These are phyloP conservation scores for Lagopus leucura DNA, from an alignment of 2,113 vertebrate species.

Conservation along the genomic window DNA sequence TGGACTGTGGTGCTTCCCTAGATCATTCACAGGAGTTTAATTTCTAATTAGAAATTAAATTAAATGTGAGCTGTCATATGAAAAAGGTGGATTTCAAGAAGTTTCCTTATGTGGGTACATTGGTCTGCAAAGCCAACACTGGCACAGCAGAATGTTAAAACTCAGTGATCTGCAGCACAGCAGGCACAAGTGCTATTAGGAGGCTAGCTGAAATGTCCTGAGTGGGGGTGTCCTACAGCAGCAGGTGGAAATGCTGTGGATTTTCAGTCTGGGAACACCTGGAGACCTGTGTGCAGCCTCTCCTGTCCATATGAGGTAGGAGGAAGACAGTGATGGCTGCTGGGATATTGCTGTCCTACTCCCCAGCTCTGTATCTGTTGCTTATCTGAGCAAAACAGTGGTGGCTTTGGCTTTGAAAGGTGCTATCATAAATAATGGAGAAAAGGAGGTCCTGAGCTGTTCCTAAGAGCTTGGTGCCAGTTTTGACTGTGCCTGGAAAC, in stretches of 20 bases:
- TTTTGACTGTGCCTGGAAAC: background rate
- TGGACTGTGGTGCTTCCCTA: background rate
- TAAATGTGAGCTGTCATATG: background rate
- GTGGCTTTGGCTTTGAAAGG: background rate
- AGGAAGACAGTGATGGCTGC: background rate
- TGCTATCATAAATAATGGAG: background rate
- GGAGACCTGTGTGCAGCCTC: background rate
- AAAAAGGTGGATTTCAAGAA: background rate
- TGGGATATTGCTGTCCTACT: background rate
- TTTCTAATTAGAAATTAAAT: background rate
- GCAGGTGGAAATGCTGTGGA: background rate
- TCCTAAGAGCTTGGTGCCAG: background rate
- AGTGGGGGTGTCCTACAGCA: background rate
- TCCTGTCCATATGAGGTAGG: background rate
- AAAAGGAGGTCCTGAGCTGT: background rate
- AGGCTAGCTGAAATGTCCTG: fast-evolving
- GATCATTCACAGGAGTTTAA: background rate
- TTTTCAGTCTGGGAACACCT: background rate
- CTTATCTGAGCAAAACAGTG: background rate
- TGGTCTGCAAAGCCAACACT: background rate
- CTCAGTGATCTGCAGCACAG: background rate
- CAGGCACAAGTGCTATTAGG: background rate
- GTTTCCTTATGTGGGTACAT: background rate
- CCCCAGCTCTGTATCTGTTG: background rate
- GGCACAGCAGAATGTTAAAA: background rate